Conservation (phyloP, 2,113 vertebrate genomes). For the Antechinus flavipes region DNA sequence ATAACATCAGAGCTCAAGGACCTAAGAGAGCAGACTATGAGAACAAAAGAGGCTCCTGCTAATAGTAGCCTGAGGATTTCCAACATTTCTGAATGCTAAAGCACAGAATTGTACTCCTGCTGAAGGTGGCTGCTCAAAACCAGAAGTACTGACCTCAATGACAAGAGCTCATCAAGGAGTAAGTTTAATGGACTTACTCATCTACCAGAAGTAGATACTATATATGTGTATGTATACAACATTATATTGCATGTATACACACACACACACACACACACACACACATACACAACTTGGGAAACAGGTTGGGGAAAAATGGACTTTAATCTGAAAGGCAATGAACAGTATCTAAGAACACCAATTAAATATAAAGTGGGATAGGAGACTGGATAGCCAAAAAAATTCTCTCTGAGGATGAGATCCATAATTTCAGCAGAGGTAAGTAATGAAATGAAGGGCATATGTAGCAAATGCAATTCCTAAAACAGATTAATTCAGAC, state of each 20-base stretch:
- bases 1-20: not conserved
- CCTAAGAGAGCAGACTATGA: not conserved
- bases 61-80: not conserved
- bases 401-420: not conserved
- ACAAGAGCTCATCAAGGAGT: not conserved
- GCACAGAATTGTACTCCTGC: not conserved
- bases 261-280: too few species aligned
- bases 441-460: not conserved
- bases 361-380: not conserved
- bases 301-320: not conserved
- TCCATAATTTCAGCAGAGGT: not conserved
- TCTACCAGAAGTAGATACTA: not conserved
- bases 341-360: not conserved
- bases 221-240: too few species aligned
- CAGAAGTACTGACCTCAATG: not conserved
- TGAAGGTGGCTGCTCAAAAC: not conserved
- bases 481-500: not conserved
- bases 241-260: too few species aligned
- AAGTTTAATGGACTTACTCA: not conserved
- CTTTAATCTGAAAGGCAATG: not conserved
- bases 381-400: not conserved
- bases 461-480: not conserved
- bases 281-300: too few species aligned
- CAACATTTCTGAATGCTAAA: not conserved
- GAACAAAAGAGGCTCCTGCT: not conserved